Base-by-base conservation (phyloP, 2,113 vertebrate genomes). In the Taurulus bubalis region DNA sequence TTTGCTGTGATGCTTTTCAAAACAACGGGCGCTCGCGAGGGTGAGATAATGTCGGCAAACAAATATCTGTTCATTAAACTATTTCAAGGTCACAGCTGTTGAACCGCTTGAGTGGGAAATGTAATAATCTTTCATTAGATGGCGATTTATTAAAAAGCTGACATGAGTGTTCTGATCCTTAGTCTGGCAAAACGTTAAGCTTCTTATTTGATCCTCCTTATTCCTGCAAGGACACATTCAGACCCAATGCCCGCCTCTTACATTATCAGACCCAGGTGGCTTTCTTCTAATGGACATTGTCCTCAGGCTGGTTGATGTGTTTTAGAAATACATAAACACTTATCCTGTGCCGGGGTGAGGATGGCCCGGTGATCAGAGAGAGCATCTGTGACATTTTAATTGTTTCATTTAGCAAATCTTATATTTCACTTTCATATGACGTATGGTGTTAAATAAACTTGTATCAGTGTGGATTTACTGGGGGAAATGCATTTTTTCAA, bases 241-340 rank as follows among this genome's bases (percentile, higher is more conserved):
- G 47, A 72, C 16, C 55, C 40, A 2, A 14, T 42, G 3, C 4
- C 26, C 24, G 14, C 14, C 28, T 67, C 24, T 74, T 60, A 67
- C 62, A 80, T 83, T 60, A 81, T 40, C 12, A 69, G 72, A 36
- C 68, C 45, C 76, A 55, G 47, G 71, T 73, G 74, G 72, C 40
- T 69, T 77, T 32, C 38, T 68, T 76, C 58, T 82, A 49, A 78
- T 79, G 53, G 79, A 71, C 8, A 8, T 49, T 66, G 10, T 40
- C 75, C 47, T 71, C 55, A 14, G 66, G 49, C 49, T 59, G 24
- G 40, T 42, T 42, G 14, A 7, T 64, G 71, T 32, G 58, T 80
- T 51, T 38, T 51, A 83, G 38, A 77, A 80, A 88, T 65, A 67
- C 53, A 79, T 77, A 75, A 73, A 75, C 63, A 77, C 69, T 75